Base-by-base conservation (phyloP, 2,797 vertebrate genomes). In the Ambastaia sidthimunki region DNA sequence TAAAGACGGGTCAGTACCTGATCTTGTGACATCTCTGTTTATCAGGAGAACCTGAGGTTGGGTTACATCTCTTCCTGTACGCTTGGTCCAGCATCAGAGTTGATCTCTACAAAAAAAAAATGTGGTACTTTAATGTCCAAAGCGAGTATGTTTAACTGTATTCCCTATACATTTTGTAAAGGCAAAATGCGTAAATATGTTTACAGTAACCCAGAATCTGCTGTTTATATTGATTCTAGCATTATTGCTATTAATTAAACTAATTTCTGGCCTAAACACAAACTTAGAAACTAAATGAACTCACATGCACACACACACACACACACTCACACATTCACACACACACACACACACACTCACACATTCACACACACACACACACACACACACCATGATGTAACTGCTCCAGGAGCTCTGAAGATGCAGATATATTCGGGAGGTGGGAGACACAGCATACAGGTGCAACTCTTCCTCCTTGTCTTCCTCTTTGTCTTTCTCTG, bases 321-420 rank as follows among this genome's bases (percentile, higher is more conserved):
- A n/a, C n/a, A n/a, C n/a, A n/a, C n/a, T n/a, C n/a, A n/a, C n/a
- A n/a, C n/a, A n/a, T n/a, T n/a, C n/a, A n/a, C n/a, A n/a, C n/a
- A n/a, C n/a, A n/a, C n/a, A n/a, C n/a, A n/a, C n/a, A n/a, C n/a
- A n/a, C n/a, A n/a, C n/a, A n/a, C n/a, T n/a, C n/a, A n/a, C n/a
- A n/a, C n/a, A n/a, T n/a, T n/a, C n/a, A n/a, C n/a, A n/a, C n/a
- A n/a, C n/a, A 59, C 28, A 62, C 13, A 48, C 12, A 48, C 12
- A 41, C 6, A 48, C 19, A 86, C 93, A 91, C 91, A 95, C 95
- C 34, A 95, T 94, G 9, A 94, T 85, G 68, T 91, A 95, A 83
- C 94, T 94, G 91, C 87, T 94, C 95, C 95, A 95, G 0, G 89
- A 89, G 84, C 92, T 95, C 86, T 92, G 94, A n/a, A 96, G 90